Conservation (phyloP, 2,113 vertebrate genomes). For the Xiphophorus hellerii region DNA sequence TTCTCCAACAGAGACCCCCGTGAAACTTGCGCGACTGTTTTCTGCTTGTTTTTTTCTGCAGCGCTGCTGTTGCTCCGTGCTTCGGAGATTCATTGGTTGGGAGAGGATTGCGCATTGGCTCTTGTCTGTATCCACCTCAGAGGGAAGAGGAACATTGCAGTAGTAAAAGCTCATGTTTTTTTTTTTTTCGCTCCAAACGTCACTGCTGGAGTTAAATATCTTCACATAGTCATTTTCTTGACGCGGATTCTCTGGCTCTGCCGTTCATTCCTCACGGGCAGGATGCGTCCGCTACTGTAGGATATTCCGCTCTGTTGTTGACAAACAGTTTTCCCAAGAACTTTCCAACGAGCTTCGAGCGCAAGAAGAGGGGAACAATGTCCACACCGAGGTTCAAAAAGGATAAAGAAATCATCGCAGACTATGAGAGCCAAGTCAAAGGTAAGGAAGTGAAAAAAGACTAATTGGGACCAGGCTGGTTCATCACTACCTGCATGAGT, state of each 20-base stretch:
- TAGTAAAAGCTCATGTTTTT: constrained; percentile 19
- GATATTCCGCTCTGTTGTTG: constrained; percentile 48
- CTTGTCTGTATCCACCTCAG: constrained; percentile 17
- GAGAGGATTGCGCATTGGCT: constrained; percentile 60
- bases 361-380: constrained; percentile 81
- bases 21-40: constrained; percentile 48
- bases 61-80: constrained; percentile 46
- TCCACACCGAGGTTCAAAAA: constrained; percentile 94
- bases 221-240: not conserved
- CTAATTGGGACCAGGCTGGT: constrained; percentile 8
- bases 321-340: constrained; percentile 56
- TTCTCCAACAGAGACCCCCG: constrained; percentile 15
- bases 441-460: constrained; percentile 80
- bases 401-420: constrained; percentile 97
- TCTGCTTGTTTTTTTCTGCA: constrained; percentile 14
- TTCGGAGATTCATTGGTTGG: constrained; percentile 41
- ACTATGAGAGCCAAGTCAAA: constrained; percentile 98
- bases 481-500: constrained; percentile 45
- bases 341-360: constrained; percentile 38
- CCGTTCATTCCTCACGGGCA: constrained; percentile 5
- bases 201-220: constrained; percentile 14
- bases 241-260: not conserved
- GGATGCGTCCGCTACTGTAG: constrained; percentile 67
- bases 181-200: not conserved
- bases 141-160: constrained; percentile 51